Evolutionary conservation across 2,113 vertebrate genomes (phyloP).

Genomic region (Oncorhynchus mykiss): DNA sequence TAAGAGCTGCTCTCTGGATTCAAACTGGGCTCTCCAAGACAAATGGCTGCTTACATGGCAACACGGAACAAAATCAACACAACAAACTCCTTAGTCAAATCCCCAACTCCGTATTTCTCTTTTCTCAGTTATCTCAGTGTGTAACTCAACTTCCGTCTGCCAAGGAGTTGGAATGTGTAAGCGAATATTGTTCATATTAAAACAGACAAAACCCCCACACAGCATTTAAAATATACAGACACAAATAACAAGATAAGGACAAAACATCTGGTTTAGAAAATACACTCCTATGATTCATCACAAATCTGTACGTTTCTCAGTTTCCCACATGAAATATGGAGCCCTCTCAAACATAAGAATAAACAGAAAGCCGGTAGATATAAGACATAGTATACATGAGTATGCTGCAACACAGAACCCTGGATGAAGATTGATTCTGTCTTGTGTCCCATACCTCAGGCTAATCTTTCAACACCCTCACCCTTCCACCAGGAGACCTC

Average conservation of each 20-base stretch:
- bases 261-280: background rate
- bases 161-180: background rate
- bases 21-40: conserved; percentile 63
- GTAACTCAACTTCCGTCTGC: background rate
- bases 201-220: background rate
- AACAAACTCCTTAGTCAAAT: conserved; percentile 50
- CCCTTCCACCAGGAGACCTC: background rate
- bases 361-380: too few relatives aligned
- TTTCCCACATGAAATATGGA: too few relatives aligned
- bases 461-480: background rate
- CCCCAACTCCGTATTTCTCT: background rate
- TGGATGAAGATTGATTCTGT: too few relatives aligned
- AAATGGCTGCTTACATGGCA: conserved; percentile 60
- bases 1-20: conserved; percentile 67
- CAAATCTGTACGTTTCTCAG: too few relatives aligned
- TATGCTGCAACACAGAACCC: too few relatives aligned
- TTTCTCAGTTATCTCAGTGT: background rate
- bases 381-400: too few relatives aligned
- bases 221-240: background rate
- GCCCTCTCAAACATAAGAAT: too few relatives aligned
- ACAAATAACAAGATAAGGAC: background rate
- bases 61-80: conserved; percentile 65
- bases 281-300: too few relatives aligned
- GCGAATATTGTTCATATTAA: background rate
- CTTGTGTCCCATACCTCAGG: background rate